phyloP scores from a whole-genome alignment of 1,140 invertebrate genomes.

The Gryllus bimaculatus region DNA sequence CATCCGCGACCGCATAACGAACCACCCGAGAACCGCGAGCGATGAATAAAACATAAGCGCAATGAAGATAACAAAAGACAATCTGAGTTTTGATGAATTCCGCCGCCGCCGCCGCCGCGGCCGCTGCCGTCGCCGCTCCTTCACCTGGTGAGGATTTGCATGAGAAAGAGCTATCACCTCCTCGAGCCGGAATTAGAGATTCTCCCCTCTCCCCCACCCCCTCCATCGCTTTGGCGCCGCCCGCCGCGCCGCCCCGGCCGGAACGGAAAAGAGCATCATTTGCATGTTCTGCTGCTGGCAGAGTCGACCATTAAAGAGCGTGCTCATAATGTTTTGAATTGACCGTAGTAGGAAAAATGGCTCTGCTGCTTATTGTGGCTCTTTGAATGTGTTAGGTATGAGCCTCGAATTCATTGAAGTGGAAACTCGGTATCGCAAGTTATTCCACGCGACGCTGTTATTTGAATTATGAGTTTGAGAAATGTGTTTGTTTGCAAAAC shows the following conservation, averaged over 20 bases:
- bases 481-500: no score
- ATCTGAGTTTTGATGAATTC: constrained; percentile 5
- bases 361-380: no score
- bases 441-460: no score
- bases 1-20: neutral
- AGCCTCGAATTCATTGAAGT: no score
- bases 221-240: neutral
- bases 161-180: neutral
- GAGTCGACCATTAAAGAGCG: neutral
- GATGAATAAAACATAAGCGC: neutral
- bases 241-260: no score
- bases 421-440: no score
- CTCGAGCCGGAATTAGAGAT: neutral
- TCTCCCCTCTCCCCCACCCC: no score
- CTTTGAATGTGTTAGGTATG: no score
- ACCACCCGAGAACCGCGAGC: neutral
- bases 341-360: neutral
- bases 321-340: neutral
- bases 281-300: neutral
- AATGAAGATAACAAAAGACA: constrained; percentile 1
- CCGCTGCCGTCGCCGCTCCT: neutral
- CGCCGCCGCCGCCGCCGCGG: no score
- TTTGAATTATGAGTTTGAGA: no score
- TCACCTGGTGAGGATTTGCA: neutral
- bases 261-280: neutral